A percentile compares a stretch with the other conserved stretches of the same genome.
These are phyloP conservation scores for Ametastegia equiseti DNA, from an alignment of 2,888 invertebrate genomes.

Conservation along the genomic window DNA sequence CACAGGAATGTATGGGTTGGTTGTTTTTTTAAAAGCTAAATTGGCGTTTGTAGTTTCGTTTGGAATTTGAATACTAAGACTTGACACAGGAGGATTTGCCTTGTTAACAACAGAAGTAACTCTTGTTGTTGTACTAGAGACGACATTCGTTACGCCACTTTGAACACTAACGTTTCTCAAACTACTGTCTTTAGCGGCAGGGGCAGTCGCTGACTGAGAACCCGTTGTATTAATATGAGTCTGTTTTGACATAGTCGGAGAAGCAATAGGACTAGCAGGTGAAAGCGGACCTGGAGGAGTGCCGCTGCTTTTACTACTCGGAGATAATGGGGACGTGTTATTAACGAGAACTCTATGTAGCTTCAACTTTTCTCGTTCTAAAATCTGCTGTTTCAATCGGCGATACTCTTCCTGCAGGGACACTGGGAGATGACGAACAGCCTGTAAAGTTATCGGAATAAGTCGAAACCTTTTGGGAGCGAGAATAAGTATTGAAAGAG, in stretches of 20 bases:
- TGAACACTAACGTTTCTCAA: slow-evolving; percentile 27
- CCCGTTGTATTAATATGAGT: neutral
- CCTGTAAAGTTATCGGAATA: slow-evolving; percentile 64
- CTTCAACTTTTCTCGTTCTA: slow-evolving; percentile 69
- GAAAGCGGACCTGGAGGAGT: slow-evolving; percentile 56
- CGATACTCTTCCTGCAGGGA: slow-evolving; percentile 75
- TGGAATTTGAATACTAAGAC: slow-evolving; percentile 56
- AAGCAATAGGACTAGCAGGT: slow-evolving; percentile 52
- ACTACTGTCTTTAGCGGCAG: slow-evolving; percentile 42
- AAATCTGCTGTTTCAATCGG: slow-evolving; percentile 71
- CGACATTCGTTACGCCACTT: neutral
- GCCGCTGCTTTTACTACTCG: slow-evolving; percentile 46
- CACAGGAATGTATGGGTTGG: slow-evolving; percentile 30
- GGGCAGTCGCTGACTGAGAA: neutral
- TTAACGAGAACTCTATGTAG: slow-evolving; percentile 57
- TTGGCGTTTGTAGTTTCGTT: slow-evolving; percentile 49
- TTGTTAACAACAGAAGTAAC: slow-evolving; percentile 25
- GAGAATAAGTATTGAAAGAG: no score
- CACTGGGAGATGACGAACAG: slow-evolving; percentile 73
- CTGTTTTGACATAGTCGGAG: slow-evolving; percentile 20
- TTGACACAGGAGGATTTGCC: slow-evolving; percentile 43
- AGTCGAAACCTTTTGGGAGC: neutral
- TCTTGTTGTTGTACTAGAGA: slow-evolving; percentile 30
- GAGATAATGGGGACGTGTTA: slow-evolving; percentile 46
- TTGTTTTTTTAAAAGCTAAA: slow-evolving; percentile 23